Conservation (phyloP, 1,140 invertebrate species). For the Chlorops oryzae region DNA sequence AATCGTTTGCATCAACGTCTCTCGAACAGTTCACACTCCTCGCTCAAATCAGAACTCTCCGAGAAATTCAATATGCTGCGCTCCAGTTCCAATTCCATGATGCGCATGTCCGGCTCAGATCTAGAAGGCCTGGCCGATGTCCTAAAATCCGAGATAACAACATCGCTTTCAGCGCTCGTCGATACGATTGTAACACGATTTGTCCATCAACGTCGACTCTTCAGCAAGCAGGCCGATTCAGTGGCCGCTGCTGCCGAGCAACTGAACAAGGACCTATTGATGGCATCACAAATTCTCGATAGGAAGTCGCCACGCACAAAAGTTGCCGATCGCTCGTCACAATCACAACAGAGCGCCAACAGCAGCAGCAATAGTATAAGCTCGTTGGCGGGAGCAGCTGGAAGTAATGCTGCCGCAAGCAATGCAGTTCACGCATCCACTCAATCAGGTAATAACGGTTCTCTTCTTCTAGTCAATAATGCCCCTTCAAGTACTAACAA, state of each 20-base stretch:
- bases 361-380: constrained; percentile 5
- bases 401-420: constrained; percentile 43
- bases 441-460: constrained; percentile 55
- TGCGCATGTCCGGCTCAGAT: constrained; percentile 64
- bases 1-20: constrained; percentile 44
- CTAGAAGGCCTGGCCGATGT: constrained; percentile 81
- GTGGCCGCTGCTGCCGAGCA: constrained; percentile 69
- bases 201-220: constrained; percentile 69
- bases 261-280: constrained; percentile 71
- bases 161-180: constrained; percentile 76
- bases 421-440: constrained; percentile 49
- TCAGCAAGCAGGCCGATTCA: constrained; percentile 69
- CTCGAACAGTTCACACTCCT: constrained; percentile 51
- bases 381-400: constrained; percentile 41
- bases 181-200: constrained; percentile 82
- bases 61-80: constrained; percentile 61
- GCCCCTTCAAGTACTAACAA: constrained; percentile 24
- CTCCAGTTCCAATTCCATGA: constrained; percentile 55
- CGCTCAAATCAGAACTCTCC: constrained; percentile 54
- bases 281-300: constrained; percentile 72
- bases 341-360: constrained; percentile 48
- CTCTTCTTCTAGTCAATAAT: constrained; percentile 47
- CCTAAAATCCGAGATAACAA: constrained; percentile 82
- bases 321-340: constrained; percentile 64
- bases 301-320: constrained; percentile 76